Evolutionary conservation across 2,113 vertebrate genomes (phyloP).

Genomic region (Protobothrops flavoviridis): DNA sequence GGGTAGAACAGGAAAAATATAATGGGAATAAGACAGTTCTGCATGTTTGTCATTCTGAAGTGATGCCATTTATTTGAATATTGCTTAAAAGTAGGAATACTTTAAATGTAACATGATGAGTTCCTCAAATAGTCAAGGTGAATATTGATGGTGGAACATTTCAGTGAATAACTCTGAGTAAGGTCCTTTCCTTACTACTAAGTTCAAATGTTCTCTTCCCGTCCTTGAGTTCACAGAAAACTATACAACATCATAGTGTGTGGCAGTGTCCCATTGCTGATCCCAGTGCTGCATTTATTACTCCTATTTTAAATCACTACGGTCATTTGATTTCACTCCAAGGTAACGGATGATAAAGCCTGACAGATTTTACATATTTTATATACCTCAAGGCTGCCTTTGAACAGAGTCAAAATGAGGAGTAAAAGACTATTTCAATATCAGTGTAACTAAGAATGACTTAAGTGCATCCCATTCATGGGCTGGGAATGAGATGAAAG

Average conservation of each 20-base stretch:
- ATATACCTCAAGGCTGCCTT: not conserved
- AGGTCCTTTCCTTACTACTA: not conserved
- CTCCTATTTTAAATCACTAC: not conserved
- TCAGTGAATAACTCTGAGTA: not conserved
- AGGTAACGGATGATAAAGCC: not conserved
- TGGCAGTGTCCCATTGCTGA: not conserved
- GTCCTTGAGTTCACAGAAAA: not conserved
- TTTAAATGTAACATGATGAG: not conserved
- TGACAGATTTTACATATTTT: not conserved
- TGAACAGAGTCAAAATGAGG: not conserved
- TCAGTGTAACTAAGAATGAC: not conserved
- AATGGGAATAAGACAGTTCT: not conserved
- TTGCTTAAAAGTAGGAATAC: not conserved
- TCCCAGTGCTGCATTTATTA: not conserved
- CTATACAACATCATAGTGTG: not conserved
- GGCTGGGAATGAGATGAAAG: not conserved
- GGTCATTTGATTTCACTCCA: not conserved
- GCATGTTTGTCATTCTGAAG: not conserved
- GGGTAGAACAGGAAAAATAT: not conserved
- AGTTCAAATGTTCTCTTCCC: not conserved
- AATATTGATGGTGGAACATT: not conserved
- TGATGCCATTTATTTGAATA: not conserved
- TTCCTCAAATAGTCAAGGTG: not conserved
- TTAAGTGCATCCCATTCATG: not conserved
- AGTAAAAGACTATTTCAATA: not conserved